Evolutionary conservation across 1,140 invertebrate species (phyloP).

Genomic region (Macrotrachela quadricornifera): DNA sequence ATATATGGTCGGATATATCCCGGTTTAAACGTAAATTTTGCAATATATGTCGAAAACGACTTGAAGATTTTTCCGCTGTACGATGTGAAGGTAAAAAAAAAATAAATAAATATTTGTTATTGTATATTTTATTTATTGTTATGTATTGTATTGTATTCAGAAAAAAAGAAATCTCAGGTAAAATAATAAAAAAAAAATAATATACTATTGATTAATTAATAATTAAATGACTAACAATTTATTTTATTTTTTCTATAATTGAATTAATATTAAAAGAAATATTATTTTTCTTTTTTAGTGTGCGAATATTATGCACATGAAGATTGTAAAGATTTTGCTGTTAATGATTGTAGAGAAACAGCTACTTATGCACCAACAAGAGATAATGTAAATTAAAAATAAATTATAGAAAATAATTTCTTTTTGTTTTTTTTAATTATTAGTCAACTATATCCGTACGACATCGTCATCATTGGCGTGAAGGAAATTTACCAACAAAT

Average conservation of each 20-base stretch:
- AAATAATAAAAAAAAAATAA: no score
- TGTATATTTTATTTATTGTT: background rate
- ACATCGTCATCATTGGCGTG: conserved; percentile 72
- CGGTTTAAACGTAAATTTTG: conserved; percentile 78
- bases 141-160: no score
- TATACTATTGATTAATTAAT: no score
- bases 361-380: conserved; percentile 39
- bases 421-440: background rate
- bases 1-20: conserved; percentile 91
- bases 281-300: conserved; percentile 40
- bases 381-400: no score
- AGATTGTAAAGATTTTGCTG: conserved; percentile 94
- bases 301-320: conserved; percentile 97
- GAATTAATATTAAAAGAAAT: no score
- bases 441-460: conserved; percentile 1
- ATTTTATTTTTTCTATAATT: no score
- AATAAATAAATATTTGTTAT: background rate
- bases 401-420: no score
- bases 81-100: conserved; percentile 80
- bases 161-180: no score
- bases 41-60: conserved; percentile 90
- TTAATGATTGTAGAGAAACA: conserved; percentile 61
- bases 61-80: conserved; percentile 76
- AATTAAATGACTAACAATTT: no score
- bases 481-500: conserved; percentile 82